These are phyloP conservation scores for Zhengitettix transpicula DNA, from an alignment of 2,888 invertebrate genomes.

Conservation along the genomic window DNA sequence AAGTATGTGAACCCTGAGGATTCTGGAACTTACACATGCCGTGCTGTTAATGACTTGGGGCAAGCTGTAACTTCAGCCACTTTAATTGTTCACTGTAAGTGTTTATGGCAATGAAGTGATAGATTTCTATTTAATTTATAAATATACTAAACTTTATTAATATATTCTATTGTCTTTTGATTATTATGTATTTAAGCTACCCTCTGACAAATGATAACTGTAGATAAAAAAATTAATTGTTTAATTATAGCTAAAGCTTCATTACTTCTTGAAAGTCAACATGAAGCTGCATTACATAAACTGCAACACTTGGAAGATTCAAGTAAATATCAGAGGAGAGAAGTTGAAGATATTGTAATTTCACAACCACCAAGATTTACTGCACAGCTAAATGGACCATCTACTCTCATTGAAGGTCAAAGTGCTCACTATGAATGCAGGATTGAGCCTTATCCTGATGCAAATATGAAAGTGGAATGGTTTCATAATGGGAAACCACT, in stretches of 20 bases:
- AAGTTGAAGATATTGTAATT: constrained; percentile 55
- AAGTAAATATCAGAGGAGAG: constrained; percentile 58
- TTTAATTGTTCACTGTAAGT: constrained; percentile 69
- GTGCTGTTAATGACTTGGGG: constrained; percentile 81
- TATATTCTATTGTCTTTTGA: too few species aligned
- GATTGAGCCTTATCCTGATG: constrained; percentile 82
- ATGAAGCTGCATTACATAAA: constrained; percentile 75
- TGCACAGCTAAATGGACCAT: constrained; percentile 71
- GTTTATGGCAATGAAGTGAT: neutral
- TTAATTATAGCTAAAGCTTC: constrained; percentile 58
- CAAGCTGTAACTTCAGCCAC: constrained; percentile 91
- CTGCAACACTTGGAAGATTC: constrained; percentile 73
- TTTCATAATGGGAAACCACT: constrained; percentile 83
- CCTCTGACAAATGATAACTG: constrained; percentile 1
- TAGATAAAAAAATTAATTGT: neutral
- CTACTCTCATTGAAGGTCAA: constrained; percentile 70
- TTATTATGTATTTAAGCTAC: neutral
- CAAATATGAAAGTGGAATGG: constrained; percentile 81
- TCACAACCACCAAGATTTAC: constrained; percentile 74
- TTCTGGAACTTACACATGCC: constrained; percentile 90
- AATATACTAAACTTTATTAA: too few species aligned
- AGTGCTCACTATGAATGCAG: constrained; percentile 87
- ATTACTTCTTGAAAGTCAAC: constrained; percentile 72
- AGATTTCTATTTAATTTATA: too few species aligned
- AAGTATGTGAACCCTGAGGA: constrained; percentile 91